phyloP scores from a whole-genome alignment of 2,797 vertebrate species.

The Hozukius guyotensis region DNA sequence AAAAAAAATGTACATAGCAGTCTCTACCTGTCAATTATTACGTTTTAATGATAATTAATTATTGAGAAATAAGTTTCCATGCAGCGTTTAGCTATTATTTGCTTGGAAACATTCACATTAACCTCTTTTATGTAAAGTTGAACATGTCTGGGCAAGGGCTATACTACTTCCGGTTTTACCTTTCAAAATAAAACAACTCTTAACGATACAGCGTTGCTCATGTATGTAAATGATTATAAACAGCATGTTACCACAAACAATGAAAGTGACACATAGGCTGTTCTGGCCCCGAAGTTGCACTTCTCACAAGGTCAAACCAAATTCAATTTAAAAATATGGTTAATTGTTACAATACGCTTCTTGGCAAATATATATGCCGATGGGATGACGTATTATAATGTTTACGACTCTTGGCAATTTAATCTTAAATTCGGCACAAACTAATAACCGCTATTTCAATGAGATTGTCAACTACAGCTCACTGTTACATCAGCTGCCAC shows the following conservation, averaged over 20 bases:
- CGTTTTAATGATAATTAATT: not conserved
- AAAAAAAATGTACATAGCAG: too few relatives aligned
- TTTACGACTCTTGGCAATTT: not conserved
- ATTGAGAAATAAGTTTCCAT: not conserved
- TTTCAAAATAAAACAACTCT: not conserved
- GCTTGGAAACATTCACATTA: not conserved
- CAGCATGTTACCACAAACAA: too few relatives aligned
- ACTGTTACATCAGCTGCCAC: not conserved
- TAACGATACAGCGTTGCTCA: too few relatives aligned
- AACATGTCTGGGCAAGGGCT: not conserved
- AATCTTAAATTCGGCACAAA: not conserved
- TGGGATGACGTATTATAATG: not conserved
- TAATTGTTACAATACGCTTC: not conserved
- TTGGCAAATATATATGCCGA: not conserved
- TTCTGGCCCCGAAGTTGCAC: too few relatives aligned
- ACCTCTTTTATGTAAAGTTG: too few relatives aligned
- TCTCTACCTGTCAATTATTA: not conserved
- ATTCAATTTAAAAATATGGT: not conserved
- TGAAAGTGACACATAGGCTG: too few relatives aligned
- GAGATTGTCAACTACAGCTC: too few relatives aligned
- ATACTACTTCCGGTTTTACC: not conserved
- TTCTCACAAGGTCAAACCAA: not conserved
- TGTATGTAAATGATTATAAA: too few relatives aligned
- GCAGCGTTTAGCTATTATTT: not conserved
- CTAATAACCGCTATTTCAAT: not conserved